These are phyloP conservation scores for Gulo gulo DNA, from an alignment of 2,113 vertebrate species.

Conservation along the genomic window DNA sequence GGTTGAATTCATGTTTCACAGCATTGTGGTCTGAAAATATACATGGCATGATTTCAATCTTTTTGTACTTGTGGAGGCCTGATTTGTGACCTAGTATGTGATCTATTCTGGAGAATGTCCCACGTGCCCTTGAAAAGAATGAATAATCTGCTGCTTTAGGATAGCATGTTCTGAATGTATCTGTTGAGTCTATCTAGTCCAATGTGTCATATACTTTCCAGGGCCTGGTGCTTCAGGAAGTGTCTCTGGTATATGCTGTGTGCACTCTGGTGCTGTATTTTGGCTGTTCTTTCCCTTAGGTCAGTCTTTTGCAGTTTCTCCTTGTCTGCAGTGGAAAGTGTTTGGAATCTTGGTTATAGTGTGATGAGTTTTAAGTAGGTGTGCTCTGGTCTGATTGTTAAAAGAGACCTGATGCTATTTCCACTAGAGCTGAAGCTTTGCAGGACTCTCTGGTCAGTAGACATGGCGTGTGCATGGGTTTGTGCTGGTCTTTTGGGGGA, in stretches of 20 bases:
- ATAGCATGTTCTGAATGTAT: not conserved
- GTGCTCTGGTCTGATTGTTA: not conserved
- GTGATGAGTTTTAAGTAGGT: not conserved
- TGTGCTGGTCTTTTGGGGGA: not conserved
- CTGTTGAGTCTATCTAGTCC: not conserved
- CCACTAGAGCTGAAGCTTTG: not conserved
- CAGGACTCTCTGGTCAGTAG: not conserved
- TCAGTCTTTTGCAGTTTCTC: not conserved
- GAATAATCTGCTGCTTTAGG: not conserved
- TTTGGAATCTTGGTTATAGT: not conserved
- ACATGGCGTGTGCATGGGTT: not conserved
- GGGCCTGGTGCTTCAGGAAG: not conserved
- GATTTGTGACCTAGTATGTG: not conserved
- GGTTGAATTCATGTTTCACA: not conserved
- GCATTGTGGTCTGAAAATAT: not conserved
- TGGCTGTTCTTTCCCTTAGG: not conserved
- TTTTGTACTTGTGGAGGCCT: not conserved
- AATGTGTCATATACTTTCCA: not conserved
- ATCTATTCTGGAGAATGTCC: not conserved
- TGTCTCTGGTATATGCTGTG: not conserved
- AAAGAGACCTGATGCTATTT: not conserved
- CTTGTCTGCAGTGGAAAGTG: not conserved
- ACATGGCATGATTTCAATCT: not conserved
- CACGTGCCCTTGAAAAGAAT: not conserved
- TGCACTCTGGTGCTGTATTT: not conserved